Evolutionary conservation across 2,888 invertebrate genomes (phyloP).

Genomic region (Apantesis nais): DNA sequence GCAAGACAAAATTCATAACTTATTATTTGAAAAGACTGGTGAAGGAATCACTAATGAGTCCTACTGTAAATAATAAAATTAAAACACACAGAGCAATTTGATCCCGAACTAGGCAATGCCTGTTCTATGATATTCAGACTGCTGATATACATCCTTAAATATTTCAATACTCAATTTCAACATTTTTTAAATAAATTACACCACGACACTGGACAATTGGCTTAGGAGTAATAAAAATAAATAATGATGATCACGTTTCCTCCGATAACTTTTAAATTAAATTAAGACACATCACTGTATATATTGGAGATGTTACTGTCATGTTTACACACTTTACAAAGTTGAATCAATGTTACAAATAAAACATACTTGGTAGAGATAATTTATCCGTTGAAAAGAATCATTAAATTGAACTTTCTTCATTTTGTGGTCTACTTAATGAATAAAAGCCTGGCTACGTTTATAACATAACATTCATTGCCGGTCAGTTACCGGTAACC

Average conservation of each 20-base stretch:
- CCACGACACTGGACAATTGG: too few species aligned
- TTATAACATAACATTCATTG: too few species aligned
- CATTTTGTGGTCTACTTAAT: constrained; percentile 42
- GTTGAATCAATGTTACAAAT: not conserved
- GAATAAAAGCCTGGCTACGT: not conserved
- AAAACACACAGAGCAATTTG: not conserved
- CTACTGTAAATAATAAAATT: not conserved
- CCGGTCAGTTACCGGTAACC: too few species aligned
- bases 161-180: too few species aligned
- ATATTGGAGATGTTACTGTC: too few species aligned
- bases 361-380: constrained; percentile 87
- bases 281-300: too few species aligned
- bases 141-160: not conserved
- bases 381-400: constrained; percentile 89
- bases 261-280: not conserved
- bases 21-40: too few species aligned
- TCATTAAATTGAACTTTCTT: constrained; percentile 88
- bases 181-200: too few species aligned
- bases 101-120: not conserved
- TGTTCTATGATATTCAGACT: not conserved
- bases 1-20: too few species aligned
- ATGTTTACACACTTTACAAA: not conserved
- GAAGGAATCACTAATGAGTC: not conserved
- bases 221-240: too few species aligned
- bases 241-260: too few species aligned